Evolutionary conservation across 30 jellyfish, hydroid and myxozoan genomes (phyloP).

Genomic region (Cassiopea xamachana): DNA sequence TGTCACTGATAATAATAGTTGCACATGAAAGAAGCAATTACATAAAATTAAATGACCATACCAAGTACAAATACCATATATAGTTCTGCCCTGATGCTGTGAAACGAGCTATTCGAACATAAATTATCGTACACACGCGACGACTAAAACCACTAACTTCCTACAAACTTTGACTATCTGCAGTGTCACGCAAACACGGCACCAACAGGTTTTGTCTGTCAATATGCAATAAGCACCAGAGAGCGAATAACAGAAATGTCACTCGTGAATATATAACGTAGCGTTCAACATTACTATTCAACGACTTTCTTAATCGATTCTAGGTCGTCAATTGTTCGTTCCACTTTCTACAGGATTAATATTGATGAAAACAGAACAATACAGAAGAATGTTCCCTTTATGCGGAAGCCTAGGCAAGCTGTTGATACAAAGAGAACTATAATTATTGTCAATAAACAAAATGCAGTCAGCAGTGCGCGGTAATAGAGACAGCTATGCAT

Average conservation of each 20-base stretch:
- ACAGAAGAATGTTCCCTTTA: conserved; percentile 1
- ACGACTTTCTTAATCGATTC: conserved; percentile 12
- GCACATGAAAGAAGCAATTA: too few species aligned
- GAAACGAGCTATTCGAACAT: too few species aligned
- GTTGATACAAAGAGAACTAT: conserved; percentile 9
- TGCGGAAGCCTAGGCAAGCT: conserved; percentile 19
- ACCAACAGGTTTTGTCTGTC: not conserved
- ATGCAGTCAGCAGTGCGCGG: not conserved
- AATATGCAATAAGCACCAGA: not conserved
- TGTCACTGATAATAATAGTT: not conserved
- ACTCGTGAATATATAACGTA: conserved; percentile 6
- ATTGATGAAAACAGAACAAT: conserved; percentile 15
- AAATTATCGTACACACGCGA: not conserved
- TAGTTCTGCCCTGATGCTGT: too few species aligned
- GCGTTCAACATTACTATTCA: conserved; percentile 15
- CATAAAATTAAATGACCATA: too few species aligned
- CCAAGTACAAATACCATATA: too few species aligned
- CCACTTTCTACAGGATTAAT: conserved; percentile 4
- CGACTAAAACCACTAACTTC: not conserved
- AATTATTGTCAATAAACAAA: not conserved
- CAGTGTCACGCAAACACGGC: not conserved
- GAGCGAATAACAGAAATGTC: conserved; percentile 25
- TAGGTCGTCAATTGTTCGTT: conserved; percentile 7
- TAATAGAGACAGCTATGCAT: not conserved
- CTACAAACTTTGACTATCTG: not conserved